Evolutionary conservation across 1,140 invertebrate genomes (phyloP).

Genomic region (Aphelenchoides fujianensis): DNA sequence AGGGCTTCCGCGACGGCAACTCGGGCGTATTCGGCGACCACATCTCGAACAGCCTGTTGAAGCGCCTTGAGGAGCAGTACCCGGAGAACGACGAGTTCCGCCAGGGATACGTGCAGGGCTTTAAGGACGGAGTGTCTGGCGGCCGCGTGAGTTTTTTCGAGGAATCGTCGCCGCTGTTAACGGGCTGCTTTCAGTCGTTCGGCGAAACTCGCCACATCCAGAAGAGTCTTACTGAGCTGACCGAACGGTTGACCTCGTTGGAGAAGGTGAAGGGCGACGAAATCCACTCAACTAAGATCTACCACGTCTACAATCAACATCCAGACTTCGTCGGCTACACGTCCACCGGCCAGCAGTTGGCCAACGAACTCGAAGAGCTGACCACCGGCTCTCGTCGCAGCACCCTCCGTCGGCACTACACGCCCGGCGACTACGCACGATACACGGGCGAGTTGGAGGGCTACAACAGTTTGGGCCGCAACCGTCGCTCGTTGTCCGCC

Average conservation of each 20-base stretch:
- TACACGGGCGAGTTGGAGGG: constrained; percentile 51
- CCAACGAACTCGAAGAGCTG: constrained; percentile 55
- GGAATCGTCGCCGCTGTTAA: background rate
- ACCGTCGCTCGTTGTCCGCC: constrained; percentile 57
- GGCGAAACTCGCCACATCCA: constrained; percentile 53
- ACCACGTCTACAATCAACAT: constrained; percentile 61
- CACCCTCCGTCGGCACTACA: constrained; percentile 59
- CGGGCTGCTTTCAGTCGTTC: background rate
- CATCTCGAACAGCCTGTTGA: constrained; percentile 54
- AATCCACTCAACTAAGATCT: constrained; percentile 61
- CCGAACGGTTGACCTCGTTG: constrained; percentile 55
- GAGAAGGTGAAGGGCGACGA: constrained; percentile 61
- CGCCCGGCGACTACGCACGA: constrained; percentile 59
- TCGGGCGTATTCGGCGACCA: constrained; percentile 57
- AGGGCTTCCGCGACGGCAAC: constrained; percentile 61
- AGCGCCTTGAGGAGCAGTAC: constrained; percentile 59
- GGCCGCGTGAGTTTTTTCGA: constrained; percentile 35
- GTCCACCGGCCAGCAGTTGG: constrained; percentile 51
- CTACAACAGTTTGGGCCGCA: constrained; percentile 56
- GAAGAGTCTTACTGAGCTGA: constrained; percentile 58
- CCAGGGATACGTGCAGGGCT: constrained; percentile 61
- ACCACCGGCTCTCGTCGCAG: constrained; percentile 55
- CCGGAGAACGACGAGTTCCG: constrained; percentile 61
- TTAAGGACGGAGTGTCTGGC: constrained; percentile 56
- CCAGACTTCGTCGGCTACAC: constrained; percentile 46